Evolutionary conservation across 64 coral and sea anemone species (phyloP).

Genomic region (Trachythela sp.): DNA sequence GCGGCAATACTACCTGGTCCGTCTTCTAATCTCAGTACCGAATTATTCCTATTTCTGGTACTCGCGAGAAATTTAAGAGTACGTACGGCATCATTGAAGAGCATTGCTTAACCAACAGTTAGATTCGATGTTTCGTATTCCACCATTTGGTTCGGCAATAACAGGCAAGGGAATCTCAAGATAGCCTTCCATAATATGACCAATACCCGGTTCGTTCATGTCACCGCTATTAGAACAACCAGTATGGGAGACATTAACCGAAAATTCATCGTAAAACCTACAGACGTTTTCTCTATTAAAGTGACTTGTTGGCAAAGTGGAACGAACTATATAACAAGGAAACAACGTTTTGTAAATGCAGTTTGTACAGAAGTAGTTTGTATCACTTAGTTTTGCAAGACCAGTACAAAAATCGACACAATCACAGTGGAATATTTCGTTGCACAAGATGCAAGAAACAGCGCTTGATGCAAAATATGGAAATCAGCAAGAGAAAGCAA

Average conservation of each 20-base stretch:
- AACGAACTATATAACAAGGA: background rate
- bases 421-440: background rate
- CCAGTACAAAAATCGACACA: background rate
- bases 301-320: background rate
- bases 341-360: background rate
- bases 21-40: background rate
- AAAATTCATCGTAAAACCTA: background rate
- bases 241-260: background rate
- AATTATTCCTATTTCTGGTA: background rate
- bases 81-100: background rate
- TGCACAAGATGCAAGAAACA: background rate
- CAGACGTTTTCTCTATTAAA: background rate
- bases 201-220: background rate
- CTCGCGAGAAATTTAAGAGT: background rate
- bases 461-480: no score
- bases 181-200: background rate
- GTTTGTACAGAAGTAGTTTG: slow-evolving; percentile 4
- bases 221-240: background rate
- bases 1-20: background rate
- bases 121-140: background rate
- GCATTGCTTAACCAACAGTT: background rate
- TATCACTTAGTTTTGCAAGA: background rate
- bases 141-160: background rate
- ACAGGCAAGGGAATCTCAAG: background rate
- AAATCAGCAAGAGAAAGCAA: no score